Conservation (phyloP, 2,888 invertebrate species). For the Protonemura montana region DNA sequence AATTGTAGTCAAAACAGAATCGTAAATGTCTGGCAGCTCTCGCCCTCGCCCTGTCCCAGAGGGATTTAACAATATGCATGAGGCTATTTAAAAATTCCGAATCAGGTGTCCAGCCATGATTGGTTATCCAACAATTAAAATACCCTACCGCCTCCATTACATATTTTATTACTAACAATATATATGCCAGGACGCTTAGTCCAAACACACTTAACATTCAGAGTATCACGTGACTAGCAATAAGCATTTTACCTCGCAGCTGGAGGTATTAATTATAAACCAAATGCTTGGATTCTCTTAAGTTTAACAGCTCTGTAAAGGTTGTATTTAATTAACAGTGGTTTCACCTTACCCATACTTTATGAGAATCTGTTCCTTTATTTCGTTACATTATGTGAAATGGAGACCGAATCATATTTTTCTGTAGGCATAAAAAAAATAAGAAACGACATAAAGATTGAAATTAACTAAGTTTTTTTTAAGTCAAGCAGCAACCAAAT, state of each 20-base stretch:
- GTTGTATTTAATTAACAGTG: conserved; percentile 23
- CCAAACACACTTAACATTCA: background rate
- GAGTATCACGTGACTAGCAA: background rate
- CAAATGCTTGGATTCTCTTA: background rate
- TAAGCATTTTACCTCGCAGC: background rate
- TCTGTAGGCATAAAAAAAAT: background rate
- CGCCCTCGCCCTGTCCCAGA: background rate
- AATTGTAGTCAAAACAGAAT: background rate
- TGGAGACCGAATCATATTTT: background rate
- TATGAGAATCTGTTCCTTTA: background rate
- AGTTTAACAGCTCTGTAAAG: conserved; percentile 19
- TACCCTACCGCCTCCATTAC: conserved; percentile 39
- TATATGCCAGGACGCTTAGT: background rate
- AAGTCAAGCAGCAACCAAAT: background rate
- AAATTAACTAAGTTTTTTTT: background rate
- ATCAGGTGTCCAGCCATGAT: conserved; percentile 31
- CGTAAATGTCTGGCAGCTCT: background rate
- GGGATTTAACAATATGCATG: background rate
- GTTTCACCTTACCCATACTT: background rate
- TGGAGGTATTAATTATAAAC: conserved; percentile 28
- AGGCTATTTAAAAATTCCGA: conserved; percentile 9
- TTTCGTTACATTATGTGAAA: background rate
- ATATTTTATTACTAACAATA: conserved; percentile 41
- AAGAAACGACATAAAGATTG: background rate
- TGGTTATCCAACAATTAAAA: conserved; percentile 44